Conservation (phyloP, 2,888 invertebrate species). For the Ophion slaviceki region DNA sequence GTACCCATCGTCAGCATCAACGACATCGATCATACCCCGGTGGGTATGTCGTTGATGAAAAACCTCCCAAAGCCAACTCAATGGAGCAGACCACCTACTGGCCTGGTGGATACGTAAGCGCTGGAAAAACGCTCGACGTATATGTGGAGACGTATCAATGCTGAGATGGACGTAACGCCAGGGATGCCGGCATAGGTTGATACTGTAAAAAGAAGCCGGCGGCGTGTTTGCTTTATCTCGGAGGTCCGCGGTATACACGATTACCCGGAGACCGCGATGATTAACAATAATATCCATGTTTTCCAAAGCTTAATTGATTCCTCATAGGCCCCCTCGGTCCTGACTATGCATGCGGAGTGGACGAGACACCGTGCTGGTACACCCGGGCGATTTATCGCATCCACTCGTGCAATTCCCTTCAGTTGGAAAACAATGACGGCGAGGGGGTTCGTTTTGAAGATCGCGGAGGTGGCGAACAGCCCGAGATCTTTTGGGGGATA, state of each 20-base stretch:
- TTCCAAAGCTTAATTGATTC: slow-evolving; percentile 59
- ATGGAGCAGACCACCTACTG: not conserved
- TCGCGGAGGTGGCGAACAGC: slow-evolving; percentile 20
- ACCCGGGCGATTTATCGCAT: not conserved
- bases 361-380: not conserved
- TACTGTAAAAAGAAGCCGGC: slow-evolving; percentile 55
- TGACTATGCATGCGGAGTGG: not conserved
- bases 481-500: slow-evolving; percentile 35
- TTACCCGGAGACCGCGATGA: slow-evolving; percentile 40
- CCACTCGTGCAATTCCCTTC: not conserved
- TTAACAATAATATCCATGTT: slow-evolving; percentile 64
- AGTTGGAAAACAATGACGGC: slow-evolving; percentile 13
- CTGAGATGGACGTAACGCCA: not conserved
- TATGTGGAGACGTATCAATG: not conserved
- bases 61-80: not conserved
- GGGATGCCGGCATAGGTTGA: slow-evolving; percentile 12
- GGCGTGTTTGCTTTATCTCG: slow-evolving; percentile 56
- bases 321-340: slow-evolving; percentile 11
- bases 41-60: not conserved
- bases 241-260: slow-evolving; percentile 24
- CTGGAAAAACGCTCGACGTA: not conserved
- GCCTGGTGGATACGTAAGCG: not conserved
- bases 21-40: too few species aligned
- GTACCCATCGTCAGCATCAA: too few species aligned
- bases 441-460: not conserved